Evolutionary conservation across 2,113 vertebrate species (phyloP), one percentile per base, ranked within the genome.

Genomic region (Corydoras sp.): DNA sequence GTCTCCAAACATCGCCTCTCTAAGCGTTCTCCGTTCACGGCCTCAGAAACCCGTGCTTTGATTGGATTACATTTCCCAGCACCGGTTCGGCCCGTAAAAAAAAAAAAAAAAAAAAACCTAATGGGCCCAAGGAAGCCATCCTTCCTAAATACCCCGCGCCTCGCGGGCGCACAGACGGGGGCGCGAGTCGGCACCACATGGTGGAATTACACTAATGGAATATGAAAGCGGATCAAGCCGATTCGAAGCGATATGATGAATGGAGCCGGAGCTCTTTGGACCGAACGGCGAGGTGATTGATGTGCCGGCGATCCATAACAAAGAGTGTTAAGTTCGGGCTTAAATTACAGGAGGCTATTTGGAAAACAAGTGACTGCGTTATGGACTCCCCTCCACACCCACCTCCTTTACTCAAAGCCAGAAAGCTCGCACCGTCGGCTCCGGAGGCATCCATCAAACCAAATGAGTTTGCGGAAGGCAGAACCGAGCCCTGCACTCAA

Each of bases 171-270:
- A 72, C 32, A 69, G 8, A 69, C 43, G 61, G 9, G 51, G 53
- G 12, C 35, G 14, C n/a, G 29, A 43, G 15, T 9, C 53, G 63
- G 56, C 50, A 54, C 53, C 32, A 53, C 62, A 68, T n/a, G 56
- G 49, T 73, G 66, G 65, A 69, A 75, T 73, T 72, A 77, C 70
- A 50, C 66, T 81, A 84, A 84, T 83, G 81, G 83, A 83, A 81
- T 78, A 79, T 76, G 63, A 77, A 83, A 80, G 79, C 74, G 77
- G 76, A 78, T 76, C 62, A 55, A 61, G 35, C 76, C 72, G 60
- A 50, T 79, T 84, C 73, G 70, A 79, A 74, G 62, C 54, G 71
- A 72, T 75, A 76, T 81, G 79, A 83, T 82, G 65, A 71, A 82
- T 79, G 76, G 77, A 68, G 62, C 58, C 59, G 63, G 43, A 68